Evolutionary conservation across 1,140 invertebrate species (phyloP).

Genomic region (Pararge aegeria): DNA sequence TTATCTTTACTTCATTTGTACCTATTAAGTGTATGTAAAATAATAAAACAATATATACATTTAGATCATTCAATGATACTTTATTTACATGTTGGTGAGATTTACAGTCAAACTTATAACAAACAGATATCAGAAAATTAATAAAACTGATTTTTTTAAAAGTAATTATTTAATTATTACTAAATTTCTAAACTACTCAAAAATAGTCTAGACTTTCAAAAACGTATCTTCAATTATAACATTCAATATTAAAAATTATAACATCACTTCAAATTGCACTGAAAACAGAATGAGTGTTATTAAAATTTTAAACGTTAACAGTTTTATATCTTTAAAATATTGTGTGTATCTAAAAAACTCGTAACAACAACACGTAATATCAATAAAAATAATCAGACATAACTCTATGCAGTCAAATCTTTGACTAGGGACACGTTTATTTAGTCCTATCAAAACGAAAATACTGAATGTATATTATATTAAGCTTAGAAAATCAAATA

Average conservation of each 20-base stretch:
- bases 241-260: slow-evolving; percentile 15
- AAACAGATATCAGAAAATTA: slow-evolving; percentile 56
- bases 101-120: slow-evolving; percentile 51
- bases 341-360: slow-evolving; percentile 7
- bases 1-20: no score
- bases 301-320: slow-evolving; percentile 63
- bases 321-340: slow-evolving; percentile 21
- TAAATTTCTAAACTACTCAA: slow-evolving; percentile 12
- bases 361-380: slow-evolving; percentile 8
- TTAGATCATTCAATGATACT: slow-evolving; percentile 76
- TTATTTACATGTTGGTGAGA: slow-evolving; percentile 74
- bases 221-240: slow-evolving; percentile 25
- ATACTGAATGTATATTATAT: no score
- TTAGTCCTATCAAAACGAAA: not conserved
- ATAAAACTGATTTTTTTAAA: slow-evolving; percentile 45
- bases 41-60: slow-evolving; percentile 67
- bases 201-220: slow-evolving; percentile 12
- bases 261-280: not conserved
- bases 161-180: slow-evolving; percentile 26
- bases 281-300: slow-evolving; percentile 14
- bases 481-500: no score
- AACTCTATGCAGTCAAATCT: slow-evolving; percentile 76
- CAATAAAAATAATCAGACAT: not conserved
- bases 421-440: slow-evolving; percentile 19
- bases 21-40: no score